These are phyloP conservation scores for Tipula confusa DNA, from an alignment of 2,888 invertebrate genomes.

Conservation along the genomic window DNA sequence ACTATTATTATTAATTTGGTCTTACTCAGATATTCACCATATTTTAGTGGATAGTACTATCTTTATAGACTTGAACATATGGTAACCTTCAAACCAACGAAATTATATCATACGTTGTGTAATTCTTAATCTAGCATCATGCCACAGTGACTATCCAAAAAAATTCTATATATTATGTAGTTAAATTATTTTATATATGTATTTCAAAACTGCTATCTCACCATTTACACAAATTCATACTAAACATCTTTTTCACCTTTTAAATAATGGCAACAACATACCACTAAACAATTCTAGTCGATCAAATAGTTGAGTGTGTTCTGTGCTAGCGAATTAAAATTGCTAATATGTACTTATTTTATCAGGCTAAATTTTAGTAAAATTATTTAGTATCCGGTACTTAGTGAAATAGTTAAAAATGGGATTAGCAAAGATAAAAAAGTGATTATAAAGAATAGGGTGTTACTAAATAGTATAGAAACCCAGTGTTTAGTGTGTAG, in stretches of 20 bases:
- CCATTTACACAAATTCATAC: not conserved
- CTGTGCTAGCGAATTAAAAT: not conserved
- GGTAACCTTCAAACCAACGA: not conserved
- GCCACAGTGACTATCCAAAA: not conserved
- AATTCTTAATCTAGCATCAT: not conserved
- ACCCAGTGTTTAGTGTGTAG: not conserved
- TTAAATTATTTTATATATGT: not conserved
- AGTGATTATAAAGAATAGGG: not conserved
- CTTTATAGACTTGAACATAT: not conserved
- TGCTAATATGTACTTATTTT: too few relatives aligned
- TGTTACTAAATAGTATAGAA: not conserved
- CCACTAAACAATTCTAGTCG: not conserved
- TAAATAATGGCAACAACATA: not conserved
- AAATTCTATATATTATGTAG: not conserved
- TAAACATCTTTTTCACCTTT: not conserved
- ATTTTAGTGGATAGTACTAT: not conserved
- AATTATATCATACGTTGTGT: not conserved
- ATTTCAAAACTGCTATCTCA: not conserved
- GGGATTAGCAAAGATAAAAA: not conserved
- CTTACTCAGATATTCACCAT: not conserved
- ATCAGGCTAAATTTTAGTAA: too few relatives aligned
- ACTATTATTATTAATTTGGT: not conserved
- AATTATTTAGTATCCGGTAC: not conserved
- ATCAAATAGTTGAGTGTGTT: not conserved
- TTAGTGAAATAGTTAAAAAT: not conserved